Conservation (phyloP, 1,140 invertebrate genomes). For the Acyrthosiphon pisum region DNA sequence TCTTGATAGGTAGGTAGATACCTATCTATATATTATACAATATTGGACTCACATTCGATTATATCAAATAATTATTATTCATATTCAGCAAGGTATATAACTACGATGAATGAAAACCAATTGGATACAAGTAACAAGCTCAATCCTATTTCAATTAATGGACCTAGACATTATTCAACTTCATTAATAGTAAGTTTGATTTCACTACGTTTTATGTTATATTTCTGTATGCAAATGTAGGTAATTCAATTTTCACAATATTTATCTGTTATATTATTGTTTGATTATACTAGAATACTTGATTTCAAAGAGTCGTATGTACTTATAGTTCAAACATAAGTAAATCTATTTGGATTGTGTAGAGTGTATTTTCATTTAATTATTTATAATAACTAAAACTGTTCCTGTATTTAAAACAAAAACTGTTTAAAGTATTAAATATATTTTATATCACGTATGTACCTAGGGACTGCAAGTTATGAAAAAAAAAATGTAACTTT, state of each 20-base stretch:
- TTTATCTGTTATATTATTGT: too few relatives aligned
- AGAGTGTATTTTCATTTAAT: not conserved
- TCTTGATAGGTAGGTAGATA: not conserved
- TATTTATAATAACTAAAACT: not conserved
- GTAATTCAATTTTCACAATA: not conserved
- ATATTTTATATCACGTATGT: not conserved
- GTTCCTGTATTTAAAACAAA: not conserved
- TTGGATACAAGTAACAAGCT: not conserved
- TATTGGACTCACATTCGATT: not conserved
- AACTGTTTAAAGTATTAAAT: too few relatives aligned
- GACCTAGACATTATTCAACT: constrained; percentile 46
- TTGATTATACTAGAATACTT: not conserved
- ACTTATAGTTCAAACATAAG: not conserved
- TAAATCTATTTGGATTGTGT: not conserved
- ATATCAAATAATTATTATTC: not conserved
- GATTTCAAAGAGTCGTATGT: not conserved
- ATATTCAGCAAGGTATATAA: not conserved
- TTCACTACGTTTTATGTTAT: not conserved
- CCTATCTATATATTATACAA: not conserved
- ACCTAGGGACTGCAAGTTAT: too few relatives aligned
- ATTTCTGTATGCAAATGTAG: not conserved
- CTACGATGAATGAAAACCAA: constrained; percentile 15
- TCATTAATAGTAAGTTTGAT: constrained; percentile 43
- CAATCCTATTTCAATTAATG: constrained; percentile 17
- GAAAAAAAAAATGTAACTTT: too few relatives aligned